Evolutionary conservation across 2,888 invertebrate species (phyloP), one percentile per base, ranked within the genome.

Genomic region (Pammene aurita): DNA sequence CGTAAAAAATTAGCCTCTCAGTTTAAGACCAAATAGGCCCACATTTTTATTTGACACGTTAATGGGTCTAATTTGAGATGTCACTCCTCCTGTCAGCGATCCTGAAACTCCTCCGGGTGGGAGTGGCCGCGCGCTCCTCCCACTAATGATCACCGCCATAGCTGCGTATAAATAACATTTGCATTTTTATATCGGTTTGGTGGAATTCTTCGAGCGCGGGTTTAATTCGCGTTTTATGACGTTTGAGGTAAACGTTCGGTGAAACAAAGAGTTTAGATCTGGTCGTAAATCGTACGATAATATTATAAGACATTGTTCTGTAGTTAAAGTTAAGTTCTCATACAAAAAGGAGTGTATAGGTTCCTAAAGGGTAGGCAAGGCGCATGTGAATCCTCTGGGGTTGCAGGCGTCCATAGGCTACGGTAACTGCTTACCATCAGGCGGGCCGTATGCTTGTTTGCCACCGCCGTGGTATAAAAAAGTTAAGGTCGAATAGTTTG

Each of bases 181-280:
- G 64, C 69, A 69, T 69, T 69, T 69, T 69, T 69, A 69, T 69
- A 60, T 54, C 57, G 63, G 57, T 41, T 61, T 63, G 35, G 57
- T 44, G 63, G 68, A 63, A 68, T 68, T 64, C 63, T 44, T 63
- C 57, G 35, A 14, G 63, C 54, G 61, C 55, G 55, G 42, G 34
- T 70, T 70, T 66, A n/a, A 66, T 70, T 69, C 52, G 50, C 68
- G 42, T 63, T 58, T 34, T 44, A 55, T 44, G 44, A 44, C 48
- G 56, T 63, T 68, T 35, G 34, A 16, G 50, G 56, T 56, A 50
- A 35, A 62, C 62, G 66, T 16, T 50, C 42, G 38, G 16, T 61
- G 35, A 44, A 46, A 58, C 58, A 58, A 58, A 58, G 10, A 34
- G 44, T 14, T 58, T 58, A 5, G 58, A 44, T 44, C 13, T 57